These are phyloP conservation scores for Phenganax marumi DNA, from an alignment of 92 coral and sea anemone species.

Conservation along the genomic window DNA sequence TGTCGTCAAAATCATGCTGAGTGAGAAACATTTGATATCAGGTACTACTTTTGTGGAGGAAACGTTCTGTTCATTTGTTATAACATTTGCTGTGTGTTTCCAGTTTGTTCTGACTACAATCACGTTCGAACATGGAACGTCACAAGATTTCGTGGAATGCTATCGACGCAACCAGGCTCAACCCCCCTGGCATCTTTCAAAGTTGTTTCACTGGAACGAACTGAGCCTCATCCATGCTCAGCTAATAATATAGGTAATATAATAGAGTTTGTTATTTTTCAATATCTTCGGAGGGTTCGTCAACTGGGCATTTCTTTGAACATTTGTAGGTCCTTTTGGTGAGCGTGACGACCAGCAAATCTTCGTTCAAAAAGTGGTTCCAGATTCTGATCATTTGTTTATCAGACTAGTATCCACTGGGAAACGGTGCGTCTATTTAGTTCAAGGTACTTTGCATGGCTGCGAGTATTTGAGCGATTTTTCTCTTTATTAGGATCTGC, in stretches of 20 bases:
- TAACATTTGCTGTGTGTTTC: neutral
- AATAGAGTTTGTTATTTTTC: too few species aligned
- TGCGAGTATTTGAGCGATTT: neutral
- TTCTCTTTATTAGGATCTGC: slow-evolving; percentile 64
- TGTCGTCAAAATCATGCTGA: slow-evolving; percentile 88
- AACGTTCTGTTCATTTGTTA: neutral
- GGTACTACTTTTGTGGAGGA: slow-evolving; percentile 31
- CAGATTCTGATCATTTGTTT: slow-evolving; percentile 89
- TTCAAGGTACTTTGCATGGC: neutral
- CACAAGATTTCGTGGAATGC: slow-evolving; percentile 98
- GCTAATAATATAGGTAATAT: slow-evolving; percentile 81
- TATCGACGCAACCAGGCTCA: slow-evolving; percentile 98
- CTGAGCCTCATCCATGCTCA: slow-evolving; percentile 88
- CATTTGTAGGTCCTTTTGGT: slow-evolving; percentile 85
- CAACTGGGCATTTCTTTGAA: too few species aligned
- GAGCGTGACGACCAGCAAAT: slow-evolving; percentile 99
- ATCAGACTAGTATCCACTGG: slow-evolving; percentile 95
- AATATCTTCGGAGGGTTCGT: too few species aligned
- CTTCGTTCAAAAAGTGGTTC: slow-evolving; percentile 92
- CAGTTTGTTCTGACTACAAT: slow-evolving; percentile 81
- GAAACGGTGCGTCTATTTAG: slow-evolving; percentile 63
- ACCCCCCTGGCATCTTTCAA: slow-evolving; percentile 98
- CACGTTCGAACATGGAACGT: slow-evolving; percentile 99
- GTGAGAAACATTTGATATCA: slow-evolving; percentile 94
- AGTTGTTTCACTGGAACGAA: slow-evolving; percentile 89